phyloP scores from a whole-genome alignment of 2,113 vertebrate genomes.

The Myotis yumanensis region DNA sequence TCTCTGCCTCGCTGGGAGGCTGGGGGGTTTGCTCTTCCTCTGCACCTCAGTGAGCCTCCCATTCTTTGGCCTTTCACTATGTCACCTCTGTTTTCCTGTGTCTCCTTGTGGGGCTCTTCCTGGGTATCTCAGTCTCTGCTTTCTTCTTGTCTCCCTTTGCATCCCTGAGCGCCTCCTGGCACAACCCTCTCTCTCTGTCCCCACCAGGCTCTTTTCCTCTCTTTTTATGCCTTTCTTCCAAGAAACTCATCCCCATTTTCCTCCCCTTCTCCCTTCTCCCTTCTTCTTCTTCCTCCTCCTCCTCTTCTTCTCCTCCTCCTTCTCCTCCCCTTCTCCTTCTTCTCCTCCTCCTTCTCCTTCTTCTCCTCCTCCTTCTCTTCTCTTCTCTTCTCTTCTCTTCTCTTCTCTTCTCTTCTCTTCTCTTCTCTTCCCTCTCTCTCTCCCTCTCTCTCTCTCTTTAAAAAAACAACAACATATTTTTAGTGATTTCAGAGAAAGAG shows the following conservation, averaged over 20 bases:
- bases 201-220: neutral
- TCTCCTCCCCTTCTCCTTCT: too few relatives aligned
- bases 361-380: too few relatives aligned
- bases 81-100: neutral
- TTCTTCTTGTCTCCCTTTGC: neutral
- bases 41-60: fast-evolving
- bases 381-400: too few relatives aligned
- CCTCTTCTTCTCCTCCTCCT: too few relatives aligned
- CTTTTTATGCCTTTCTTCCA: neutral
- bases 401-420: fast-evolving
- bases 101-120: neutral
- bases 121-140: neutral
- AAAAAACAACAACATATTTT: too few relatives aligned
- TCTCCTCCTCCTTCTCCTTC: too few relatives aligned
- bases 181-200: neutral
- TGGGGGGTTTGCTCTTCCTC: neutral
- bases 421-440: too few relatives aligned
- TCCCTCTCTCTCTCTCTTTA: too few relatives aligned
- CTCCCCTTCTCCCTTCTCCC: neutral
- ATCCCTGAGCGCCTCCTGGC: neutral
- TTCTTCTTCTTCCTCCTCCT: too few relatives aligned
- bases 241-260: neutral
- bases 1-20: neutral
- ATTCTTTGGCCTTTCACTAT: neutral
- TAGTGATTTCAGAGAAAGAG: too few relatives aligned